phyloP scores from a whole-genome alignment of 2,797 vertebrate species.

The Acrossocheilus fasciatus region DNA sequence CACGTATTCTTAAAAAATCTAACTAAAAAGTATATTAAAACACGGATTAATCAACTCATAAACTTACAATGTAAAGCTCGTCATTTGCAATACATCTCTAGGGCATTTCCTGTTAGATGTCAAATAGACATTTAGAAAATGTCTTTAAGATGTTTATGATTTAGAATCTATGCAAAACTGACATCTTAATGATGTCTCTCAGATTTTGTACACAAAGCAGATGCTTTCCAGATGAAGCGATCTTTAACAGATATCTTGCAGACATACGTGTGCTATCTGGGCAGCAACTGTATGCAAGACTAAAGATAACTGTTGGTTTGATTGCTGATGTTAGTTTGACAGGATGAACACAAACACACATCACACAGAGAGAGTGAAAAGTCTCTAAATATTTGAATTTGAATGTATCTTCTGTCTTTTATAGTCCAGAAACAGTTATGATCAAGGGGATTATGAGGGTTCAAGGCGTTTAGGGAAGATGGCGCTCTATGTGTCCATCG shows the following conservation, averaged over 20 bases:
- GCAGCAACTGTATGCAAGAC: neutral
- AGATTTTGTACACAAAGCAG: neutral
- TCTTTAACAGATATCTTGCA: neutral
- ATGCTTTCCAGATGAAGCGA: neutral
- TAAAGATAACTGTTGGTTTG: neutral
- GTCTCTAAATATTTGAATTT: neutral
- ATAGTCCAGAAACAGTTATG: slow-evolving; percentile 90
- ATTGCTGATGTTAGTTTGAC: neutral
- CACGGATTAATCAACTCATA: neutral
- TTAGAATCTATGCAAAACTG: neutral
- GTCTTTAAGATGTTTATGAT: neutral
- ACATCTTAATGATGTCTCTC: neutral
- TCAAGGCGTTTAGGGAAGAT: slow-evolving; percentile 85
- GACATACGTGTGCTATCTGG: neutral
- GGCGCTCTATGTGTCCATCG: slow-evolving; percentile 85
- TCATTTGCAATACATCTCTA: too few relatives aligned
- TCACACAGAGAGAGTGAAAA: neutral
- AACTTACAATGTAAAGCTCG: neutral
- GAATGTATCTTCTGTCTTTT: slow-evolving; percentile 31
- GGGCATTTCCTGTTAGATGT: neutral
- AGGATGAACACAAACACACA: neutral
- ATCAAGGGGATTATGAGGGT: slow-evolving; percentile 86
- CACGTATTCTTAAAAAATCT: neutral
- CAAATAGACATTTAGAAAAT: neutral
- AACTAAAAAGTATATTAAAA: neutral